Percentiles rank a stretch among this genome's conserved stretches.
phyloP scores from a whole-genome alignment of 2,797 vertebrate genomes.

The Myotis pilosus region DNA sequence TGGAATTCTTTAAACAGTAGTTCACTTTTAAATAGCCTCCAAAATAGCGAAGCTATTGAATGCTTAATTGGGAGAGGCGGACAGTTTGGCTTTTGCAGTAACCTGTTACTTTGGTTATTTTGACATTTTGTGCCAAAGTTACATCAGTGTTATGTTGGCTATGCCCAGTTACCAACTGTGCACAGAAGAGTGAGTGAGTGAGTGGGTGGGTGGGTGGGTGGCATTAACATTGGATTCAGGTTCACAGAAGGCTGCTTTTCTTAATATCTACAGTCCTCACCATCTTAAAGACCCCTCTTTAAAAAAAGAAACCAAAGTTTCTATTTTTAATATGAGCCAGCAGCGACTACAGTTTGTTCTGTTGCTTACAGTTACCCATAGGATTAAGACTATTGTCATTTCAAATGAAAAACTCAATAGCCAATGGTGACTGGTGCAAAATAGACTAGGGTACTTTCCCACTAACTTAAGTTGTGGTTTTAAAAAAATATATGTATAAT shows the following conservation, averaged over 20 bases:
- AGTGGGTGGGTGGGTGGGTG: background rate
- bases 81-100: conserved; percentile 37
- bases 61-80: background rate
- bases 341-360: conserved; percentile 88
- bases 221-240: conserved; percentile 30
- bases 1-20: background rate
- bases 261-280: conserved; percentile 59
- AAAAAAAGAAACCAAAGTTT: background rate
- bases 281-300: conserved; percentile 40
- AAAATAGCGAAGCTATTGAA: conserved; percentile 25
- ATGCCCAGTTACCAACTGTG: conserved; percentile 14
- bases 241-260: conserved; percentile 61
- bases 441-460: conserved; percentile 73
- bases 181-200: background rate
- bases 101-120: conserved; percentile 32
- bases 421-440: conserved; percentile 80
- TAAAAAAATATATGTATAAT: background rate
- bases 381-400: conserved; percentile 69
- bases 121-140: conserved; percentile 17
- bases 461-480: conserved; percentile 61
- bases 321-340: conserved; percentile 71
- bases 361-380: conserved; percentile 86
- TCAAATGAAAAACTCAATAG: conserved; percentile 68
- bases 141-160: background rate
- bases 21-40: conserved; percentile 51